These are phyloP conservation scores for Trochalopteron elliotii DNA, from an alignment of 2,113 vertebrate genomes.

Conservation along the genomic window DNA sequence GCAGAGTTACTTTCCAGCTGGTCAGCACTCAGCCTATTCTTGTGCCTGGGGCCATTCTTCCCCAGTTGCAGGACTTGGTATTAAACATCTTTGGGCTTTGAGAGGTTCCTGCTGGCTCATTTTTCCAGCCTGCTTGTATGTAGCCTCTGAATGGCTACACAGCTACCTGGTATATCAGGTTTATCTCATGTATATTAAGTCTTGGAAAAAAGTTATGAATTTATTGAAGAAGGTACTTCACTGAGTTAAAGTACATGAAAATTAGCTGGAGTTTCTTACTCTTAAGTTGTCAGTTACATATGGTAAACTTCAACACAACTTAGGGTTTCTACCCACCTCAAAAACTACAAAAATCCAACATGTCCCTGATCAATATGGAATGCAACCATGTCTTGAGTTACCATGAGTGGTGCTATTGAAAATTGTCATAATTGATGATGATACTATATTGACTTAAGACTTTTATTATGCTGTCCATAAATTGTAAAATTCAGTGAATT, in stretches of 20 bases:
- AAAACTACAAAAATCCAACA: background rate
- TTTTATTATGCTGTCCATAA: background rate
- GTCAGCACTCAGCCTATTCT: background rate
- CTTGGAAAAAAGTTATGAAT: background rate
- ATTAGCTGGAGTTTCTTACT: background rate
- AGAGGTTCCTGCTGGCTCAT: background rate
- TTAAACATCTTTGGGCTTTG: background rate
- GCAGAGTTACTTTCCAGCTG: background rate
- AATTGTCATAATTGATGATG: background rate
- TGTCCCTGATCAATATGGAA: background rate
- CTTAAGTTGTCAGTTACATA: background rate
- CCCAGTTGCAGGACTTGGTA: background rate
- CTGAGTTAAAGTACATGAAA: background rate
- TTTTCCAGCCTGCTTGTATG: background rate
- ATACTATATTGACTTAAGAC: background rate
- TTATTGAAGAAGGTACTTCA: background rate
- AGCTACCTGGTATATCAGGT: background rate
- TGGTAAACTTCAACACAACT: background rate
- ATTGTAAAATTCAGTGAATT: background rate
- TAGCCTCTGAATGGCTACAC: background rate
- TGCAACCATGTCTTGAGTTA: background rate
- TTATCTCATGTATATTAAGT: background rate
- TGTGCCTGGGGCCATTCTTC: background rate
- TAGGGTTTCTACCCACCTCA: background rate
- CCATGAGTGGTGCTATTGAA: background rate